Percentiles rank a stretch among this genome's conserved stretches.
Evolutionary conservation across 2,113 vertebrate genomes (phyloP).

Genomic region (Climacteris rufus): DNA sequence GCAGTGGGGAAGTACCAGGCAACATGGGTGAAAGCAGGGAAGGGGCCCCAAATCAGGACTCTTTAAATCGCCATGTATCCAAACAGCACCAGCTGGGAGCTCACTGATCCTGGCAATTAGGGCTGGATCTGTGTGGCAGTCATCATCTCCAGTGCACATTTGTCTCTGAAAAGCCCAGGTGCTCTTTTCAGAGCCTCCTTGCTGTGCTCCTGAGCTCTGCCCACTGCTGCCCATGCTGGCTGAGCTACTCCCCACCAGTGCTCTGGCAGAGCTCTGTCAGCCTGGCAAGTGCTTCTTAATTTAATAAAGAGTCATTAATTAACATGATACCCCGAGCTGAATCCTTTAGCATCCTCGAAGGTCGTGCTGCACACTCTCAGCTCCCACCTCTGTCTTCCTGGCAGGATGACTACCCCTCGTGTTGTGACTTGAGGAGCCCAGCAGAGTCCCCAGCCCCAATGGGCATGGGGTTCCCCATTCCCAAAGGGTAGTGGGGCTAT

Average conservation of each 20-base stretch:
- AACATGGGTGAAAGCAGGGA: not conserved
- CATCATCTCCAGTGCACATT: not conserved
- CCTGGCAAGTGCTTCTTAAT: not conserved
- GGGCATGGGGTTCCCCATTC: rapidly evolving
- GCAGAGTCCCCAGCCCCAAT: not conserved
- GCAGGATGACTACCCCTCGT: rapidly evolving
- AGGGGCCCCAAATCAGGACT: not conserved
- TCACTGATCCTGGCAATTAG: not conserved
- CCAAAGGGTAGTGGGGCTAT: not conserved
- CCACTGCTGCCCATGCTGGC: not conserved
- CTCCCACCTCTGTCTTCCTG: not conserved
- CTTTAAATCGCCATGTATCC: not conserved
- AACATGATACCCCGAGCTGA: not conserved
- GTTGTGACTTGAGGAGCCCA: not conserved
- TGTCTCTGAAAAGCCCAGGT: not conserved
- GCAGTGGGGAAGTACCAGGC: not conserved
- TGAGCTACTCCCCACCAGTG: not conserved
- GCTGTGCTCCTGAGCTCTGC: not conserved
- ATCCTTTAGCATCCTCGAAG: not conserved
- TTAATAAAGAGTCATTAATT: slow-evolving; percentile 27
- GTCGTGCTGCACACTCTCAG: rapidly evolving
- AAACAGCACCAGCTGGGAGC: not conserved
- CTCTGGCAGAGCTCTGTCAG: not conserved
- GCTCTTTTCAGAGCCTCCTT: not conserved
- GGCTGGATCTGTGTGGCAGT: not conserved